These are phyloP conservation scores for Dicrostonyx torquatus DNA, from an alignment of 2,797 vertebrate genomes.

Conservation along the genomic window DNA sequence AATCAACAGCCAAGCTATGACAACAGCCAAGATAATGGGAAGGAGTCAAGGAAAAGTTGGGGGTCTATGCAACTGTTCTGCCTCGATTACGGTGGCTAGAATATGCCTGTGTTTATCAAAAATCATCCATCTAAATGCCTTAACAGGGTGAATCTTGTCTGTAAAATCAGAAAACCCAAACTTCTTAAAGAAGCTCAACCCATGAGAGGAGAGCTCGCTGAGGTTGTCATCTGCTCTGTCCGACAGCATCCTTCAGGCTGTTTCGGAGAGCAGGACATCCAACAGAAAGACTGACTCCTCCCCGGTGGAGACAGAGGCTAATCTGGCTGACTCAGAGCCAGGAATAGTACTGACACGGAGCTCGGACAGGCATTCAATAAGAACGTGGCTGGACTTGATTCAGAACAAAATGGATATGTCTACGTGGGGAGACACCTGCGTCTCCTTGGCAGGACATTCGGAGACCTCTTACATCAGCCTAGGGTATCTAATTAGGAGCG, in stretches of 20 bases:
- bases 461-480: background rate
- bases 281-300: background rate
- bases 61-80: background rate
- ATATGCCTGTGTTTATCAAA: background rate
- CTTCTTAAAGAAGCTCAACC: slow-evolving; percentile 19
- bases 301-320: background rate
- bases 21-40: background rate
- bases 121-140: background rate
- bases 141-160: background rate
- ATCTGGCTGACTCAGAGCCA: background rate
- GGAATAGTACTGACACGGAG: background rate
- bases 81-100: background rate
- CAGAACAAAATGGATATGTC: background rate
- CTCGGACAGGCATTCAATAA: background rate
- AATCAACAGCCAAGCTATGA: background rate
- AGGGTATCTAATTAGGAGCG: background rate
- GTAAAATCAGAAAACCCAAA: background rate
- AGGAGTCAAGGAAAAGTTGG: background rate
- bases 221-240: background rate
- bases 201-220: background rate
- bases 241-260: no score
- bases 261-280: background rate
- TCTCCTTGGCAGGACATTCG: background rate
- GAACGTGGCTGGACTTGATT: slow-evolving; percentile 32
- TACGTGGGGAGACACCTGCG: background rate